Base-by-base conservation (phyloP, 2,113 vertebrate species). In the Phalacrocorax brasilianus region DNA sequence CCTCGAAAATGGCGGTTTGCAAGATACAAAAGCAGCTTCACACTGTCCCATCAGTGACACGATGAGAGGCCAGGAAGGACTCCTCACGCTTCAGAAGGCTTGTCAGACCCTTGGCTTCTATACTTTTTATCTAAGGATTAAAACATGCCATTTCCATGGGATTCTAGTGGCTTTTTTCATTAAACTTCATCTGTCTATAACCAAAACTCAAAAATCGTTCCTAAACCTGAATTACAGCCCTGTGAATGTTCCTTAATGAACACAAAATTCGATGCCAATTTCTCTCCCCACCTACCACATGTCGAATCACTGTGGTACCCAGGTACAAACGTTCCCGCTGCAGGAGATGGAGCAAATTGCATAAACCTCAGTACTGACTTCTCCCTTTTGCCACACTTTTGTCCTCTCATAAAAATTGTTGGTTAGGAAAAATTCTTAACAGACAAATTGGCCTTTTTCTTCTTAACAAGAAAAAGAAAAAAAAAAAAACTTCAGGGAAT, bases 1-100 rank as follows among this genome's bases (percentile, higher is more conserved):
- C 52, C 68, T 70, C 49, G 55, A 45, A 52, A 38, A 11, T 17
- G 52, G 58, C 28, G 1, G 22, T 65, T 47, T 66, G 79, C 44
- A 65, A 6, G 49, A 11, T 2, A 16, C 8, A 26, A 14, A 49
- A 65, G 68, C 55, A 61, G 59, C n/a, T 32, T 70, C 9, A 1
- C 20, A 1, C 33, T 30, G 53, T 65, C 65, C 74, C 3, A 1
- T 42, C 2, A 0, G 21, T 38, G 76, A 68, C 33, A 3, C 1
- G 40, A 9, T 23, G 20, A 15, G 52, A 65, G 61, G 26, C 45
- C 66, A 38, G 44, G 71, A 68, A 66, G 63, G 49, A 24, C 33
- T 58, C 28, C 53, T 73, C 45, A 9, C 4, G 5, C 30, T 78
- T 50, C 23, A 30, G 50, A 67, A 73, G 32, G 42, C 53, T 62